Evolutionary conservation across 2,888 invertebrate genomes (phyloP), one percentile per base, ranked within the genome.

Genomic region (Gnatocerus cornutus): DNA sequence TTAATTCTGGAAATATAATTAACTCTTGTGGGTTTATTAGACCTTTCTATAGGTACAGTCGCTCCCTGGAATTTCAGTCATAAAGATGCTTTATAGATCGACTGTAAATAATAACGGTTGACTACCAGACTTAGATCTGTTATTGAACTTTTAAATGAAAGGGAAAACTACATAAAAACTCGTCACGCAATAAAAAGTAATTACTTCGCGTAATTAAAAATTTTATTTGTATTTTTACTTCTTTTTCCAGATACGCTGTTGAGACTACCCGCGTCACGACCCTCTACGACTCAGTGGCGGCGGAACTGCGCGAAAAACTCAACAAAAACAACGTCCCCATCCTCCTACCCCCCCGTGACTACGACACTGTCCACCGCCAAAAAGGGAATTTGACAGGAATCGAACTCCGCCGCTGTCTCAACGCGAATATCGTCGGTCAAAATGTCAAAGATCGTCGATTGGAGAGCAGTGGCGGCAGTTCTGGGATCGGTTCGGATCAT

Each of bases 331-430:
- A 83, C 66, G 83, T 83, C 7, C 97, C 97, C 0, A 90, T 98
- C 59, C 88, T 98, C 14, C 86, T 98, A 71, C 98, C 98, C 0
- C 97, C 98, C 0, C 89, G 96, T 27, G 98, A 98, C 85, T 98
- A 98, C 86, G 97, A 98, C 85, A 97, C 97, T 0, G 93, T 96
- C 1, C 94, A 94, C 82, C 89, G 94, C 61, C 91, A 89, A 70
- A 84, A 92, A 71, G 94, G 94, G 5, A 93, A 93, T 81, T 84
- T 93, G 53, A 89, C 90, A n/a, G 91, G 91, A 27, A 92, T 92
- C 76, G 92, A 93, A 79, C 83, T 89, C 71, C 84, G 91, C 52
- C 86, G 92, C 33, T 92, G 92, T 79, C 85, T 92, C 53, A 93
- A 92, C 80, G 89, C 91, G 79, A 91, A 90, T 77, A 92, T 92